A percentile compares a stretch with the other conserved stretches of the same genome.
Evolutionary conservation across 2,888 invertebrate genomes (phyloP).

Genomic region (Drosophila rellima): DNA sequence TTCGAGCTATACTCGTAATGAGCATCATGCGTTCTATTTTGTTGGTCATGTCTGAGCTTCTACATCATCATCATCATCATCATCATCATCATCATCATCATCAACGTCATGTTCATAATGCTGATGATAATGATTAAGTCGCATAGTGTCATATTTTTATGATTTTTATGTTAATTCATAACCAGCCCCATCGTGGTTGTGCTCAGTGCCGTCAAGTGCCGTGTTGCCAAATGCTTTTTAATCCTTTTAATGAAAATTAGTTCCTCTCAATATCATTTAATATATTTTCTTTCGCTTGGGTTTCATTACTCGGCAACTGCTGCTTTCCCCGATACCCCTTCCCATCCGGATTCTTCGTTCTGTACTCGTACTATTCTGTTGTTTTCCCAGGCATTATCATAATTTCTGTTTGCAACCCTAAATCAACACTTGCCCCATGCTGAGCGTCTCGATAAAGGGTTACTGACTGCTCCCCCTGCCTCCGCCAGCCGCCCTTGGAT

Average conservation of each 20-base stretch:
- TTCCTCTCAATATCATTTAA: slow-evolving; percentile 84
- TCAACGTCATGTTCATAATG: slow-evolving; percentile 25
- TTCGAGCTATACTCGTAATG: slow-evolving; percentile 52
- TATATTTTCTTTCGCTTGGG: slow-evolving; percentile 79
- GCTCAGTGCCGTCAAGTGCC: slow-evolving; percentile 13
- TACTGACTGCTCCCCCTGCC: slow-evolving; percentile 37
- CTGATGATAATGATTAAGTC: slow-evolving; percentile 40
- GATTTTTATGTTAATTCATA: slow-evolving; percentile 83
- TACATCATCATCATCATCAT: slow-evolving; percentile 9
- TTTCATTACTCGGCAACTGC: slow-evolving; percentile 45
- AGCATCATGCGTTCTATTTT: slow-evolving; percentile 63
- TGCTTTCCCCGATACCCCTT: neutral
- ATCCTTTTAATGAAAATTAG: slow-evolving; percentile 85
- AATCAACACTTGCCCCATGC: slow-evolving; percentile 81
- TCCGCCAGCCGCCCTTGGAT: neutral
- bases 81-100: slow-evolving; percentile 12
- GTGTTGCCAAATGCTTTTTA: slow-evolving; percentile 78
- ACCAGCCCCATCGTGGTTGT: slow-evolving; percentile 43
- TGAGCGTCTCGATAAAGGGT: slow-evolving; percentile 70
- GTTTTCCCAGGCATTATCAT: slow-evolving; percentile 84
- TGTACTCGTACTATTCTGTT: slow-evolving; percentile 45
- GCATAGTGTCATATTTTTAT: slow-evolving; percentile 79
- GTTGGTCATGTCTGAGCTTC: slow-evolving; percentile 8
- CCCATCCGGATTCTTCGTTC: too few species aligned
- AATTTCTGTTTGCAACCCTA: slow-evolving; percentile 84